A percentile compares a stretch with the other conserved stretches of the same genome.
Conservation (phyloP, 2,888 invertebrate genomes). For the Melipona beecheii region DNA sequence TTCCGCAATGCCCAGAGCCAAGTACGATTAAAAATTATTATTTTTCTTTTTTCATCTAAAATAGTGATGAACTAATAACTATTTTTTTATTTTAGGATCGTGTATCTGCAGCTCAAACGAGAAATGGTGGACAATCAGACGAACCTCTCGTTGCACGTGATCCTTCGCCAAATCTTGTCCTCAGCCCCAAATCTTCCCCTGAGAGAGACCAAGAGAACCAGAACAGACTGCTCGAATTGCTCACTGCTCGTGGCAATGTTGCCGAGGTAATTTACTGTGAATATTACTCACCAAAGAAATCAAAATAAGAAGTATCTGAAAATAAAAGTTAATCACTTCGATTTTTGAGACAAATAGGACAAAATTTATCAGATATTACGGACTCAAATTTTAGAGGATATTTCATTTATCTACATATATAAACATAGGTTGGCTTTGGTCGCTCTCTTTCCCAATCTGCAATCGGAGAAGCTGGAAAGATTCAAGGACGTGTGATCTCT, state of each 20-base stretch:
- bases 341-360: no score
- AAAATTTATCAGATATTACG: no score
- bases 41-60: no score
- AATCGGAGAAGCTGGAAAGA: conserved; percentile 84
- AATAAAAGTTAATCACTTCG: no score
- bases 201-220: conserved; percentile 84
- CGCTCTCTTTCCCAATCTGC: conserved; percentile 79
- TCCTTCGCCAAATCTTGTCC: conserved; percentile 74
- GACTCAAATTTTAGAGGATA: not conserved
- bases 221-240: conserved; percentile 85
- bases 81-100: not conserved
- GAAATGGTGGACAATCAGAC: conserved; percentile 60
- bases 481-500: conserved; percentile 86
- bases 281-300: no score
- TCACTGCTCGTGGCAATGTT: conserved; percentile 84
- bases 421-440: conserved; percentile 79
- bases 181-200: conserved; percentile 78
- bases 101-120: conserved; percentile 53
- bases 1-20: conserved; percentile 68
- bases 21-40: conserved; percentile 11
- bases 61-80: not conserved
- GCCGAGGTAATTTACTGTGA: conserved; percentile 77
- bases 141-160: conserved; percentile 74
- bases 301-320: no score
- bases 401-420: not conserved